Evolutionary conservation across 2,888 invertebrate species (phyloP).

Genomic region (Latrodectus hesperus): DNA sequence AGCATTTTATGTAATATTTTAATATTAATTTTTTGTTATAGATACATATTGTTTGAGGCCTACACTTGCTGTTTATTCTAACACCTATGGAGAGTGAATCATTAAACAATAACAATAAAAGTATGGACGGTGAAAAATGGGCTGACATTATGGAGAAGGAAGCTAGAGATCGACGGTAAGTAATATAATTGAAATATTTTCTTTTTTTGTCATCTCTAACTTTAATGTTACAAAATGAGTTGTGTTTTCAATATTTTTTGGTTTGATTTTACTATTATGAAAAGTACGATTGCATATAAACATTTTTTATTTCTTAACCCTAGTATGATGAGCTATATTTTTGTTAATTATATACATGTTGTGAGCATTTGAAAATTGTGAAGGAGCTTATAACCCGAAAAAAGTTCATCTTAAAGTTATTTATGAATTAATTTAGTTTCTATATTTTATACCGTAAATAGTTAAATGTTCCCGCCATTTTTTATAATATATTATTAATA

Average conservation of each 20-base stretch:
- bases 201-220: not conserved
- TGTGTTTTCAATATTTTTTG: no score
- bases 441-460: no score
- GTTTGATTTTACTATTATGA: not conserved
- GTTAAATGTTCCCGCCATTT: no score
- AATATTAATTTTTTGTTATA: no score
- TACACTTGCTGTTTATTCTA: no score
- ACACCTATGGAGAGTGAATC: not conserved
- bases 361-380: not conserved
- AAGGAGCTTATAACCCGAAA: no score
- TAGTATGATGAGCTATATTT: not conserved
- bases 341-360: not conserved
- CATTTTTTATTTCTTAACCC: not conserved
- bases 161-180: constrained; percentile 45
- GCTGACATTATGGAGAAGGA: constrained; percentile 56
- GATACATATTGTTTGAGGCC: no score
- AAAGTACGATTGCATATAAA: not conserved
- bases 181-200: not conserved
- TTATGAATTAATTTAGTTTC: no score
- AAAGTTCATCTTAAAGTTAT: no score
- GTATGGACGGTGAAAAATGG: constrained; percentile 58
- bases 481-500: no score
- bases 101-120: constrained; percentile 10
- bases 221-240: no score
- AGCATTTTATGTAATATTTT: no score